Evolutionary conservation across 2,797 vertebrate species (phyloP).

Genomic region (Hippoglossus hippoglossus): DNA sequence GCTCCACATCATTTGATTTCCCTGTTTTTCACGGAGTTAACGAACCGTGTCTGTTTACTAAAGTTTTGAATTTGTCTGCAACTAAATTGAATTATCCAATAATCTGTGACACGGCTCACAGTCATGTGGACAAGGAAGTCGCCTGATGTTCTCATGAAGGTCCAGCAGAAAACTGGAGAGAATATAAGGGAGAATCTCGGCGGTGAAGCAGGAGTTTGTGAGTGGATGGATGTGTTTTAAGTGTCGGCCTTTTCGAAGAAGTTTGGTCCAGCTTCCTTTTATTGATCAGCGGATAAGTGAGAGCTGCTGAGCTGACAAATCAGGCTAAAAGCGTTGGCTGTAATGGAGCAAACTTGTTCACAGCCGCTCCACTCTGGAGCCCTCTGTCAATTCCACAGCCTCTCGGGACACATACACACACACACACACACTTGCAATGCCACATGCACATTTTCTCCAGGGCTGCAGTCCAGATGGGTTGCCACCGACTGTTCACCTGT

Average conservation of each 20-base stretch:
- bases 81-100: slow-evolving; percentile 28
- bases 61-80: too few relatives aligned
- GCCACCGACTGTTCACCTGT: slow-evolving; percentile 27
- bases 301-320: slow-evolving; percentile 77
- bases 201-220: neutral
- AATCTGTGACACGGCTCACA: slow-evolving; percentile 10
- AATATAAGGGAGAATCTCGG: slow-evolving; percentile 8
- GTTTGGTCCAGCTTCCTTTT: slow-evolving; percentile 67
- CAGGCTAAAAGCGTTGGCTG: slow-evolving; percentile 66
- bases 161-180: slow-evolving; percentile 10
- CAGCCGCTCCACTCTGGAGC: slow-evolving; percentile 47
- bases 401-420: slow-evolving; percentile 43
- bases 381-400: slow-evolving; percentile 48
- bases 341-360: slow-evolving; percentile 80
- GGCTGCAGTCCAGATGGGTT: slow-evolving; percentile 2
- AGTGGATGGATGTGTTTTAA: slow-evolving; percentile 12
- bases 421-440: slow-evolving; percentile 12
- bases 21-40: too few relatives aligned
- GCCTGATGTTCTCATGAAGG: slow-evolving; percentile 18
- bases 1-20: too few relatives aligned
- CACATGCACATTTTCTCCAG: slow-evolving; percentile 2
- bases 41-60: too few relatives aligned
- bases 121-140: slow-evolving; percentile 44
- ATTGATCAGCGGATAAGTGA: slow-evolving; percentile 76
- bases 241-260: slow-evolving; percentile 38